These are phyloP conservation scores for Hydractinia symbiolongicarpus DNA, from an alignment of 30 jellyfish, hydroid and myxozoan species.

Conservation along the genomic window DNA sequence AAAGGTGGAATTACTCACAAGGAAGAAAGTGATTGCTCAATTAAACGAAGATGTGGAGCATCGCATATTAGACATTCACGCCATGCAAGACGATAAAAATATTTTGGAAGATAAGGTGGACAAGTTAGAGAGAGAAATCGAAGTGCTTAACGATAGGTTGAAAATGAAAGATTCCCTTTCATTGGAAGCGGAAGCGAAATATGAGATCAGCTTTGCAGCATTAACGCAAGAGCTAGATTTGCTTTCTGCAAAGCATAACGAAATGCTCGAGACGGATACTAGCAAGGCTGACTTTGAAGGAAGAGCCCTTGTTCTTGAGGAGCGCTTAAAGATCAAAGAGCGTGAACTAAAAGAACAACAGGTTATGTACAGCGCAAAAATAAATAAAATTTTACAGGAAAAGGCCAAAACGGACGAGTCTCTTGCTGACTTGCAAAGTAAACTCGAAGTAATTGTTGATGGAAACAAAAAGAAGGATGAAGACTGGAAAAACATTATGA, in stretches of 20 bases:
- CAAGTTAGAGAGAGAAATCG: background rate
- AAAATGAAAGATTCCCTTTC: conserved; percentile 1
- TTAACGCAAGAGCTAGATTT: background rate
- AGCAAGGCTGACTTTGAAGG: background rate
- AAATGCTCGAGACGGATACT: background rate
- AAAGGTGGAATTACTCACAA: background rate
- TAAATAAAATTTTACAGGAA: background rate
- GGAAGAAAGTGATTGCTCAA: conserved; percentile 11
- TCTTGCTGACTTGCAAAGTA: background rate
- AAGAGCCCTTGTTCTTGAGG: conserved; percentile 15
- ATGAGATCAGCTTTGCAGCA: background rate
- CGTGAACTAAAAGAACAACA: background rate
- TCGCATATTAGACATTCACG: background rate
- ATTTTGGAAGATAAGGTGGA: background rate
- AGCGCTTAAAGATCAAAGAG: conserved; percentile 16
- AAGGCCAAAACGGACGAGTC: background rate
- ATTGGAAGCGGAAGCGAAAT: background rate
- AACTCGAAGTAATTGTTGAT: background rate
- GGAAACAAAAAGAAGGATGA: background rate
- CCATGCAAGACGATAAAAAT: background rate
- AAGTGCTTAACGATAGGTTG: background rate
- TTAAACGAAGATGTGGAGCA: background rate
- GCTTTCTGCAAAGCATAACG: background rate
- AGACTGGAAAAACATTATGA: background rate
- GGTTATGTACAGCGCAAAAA: background rate